Evolutionary conservation across 2,888 invertebrate species (phyloP), one percentile per base, ranked within the genome.

Genomic region (Orthosia cruda): DNA sequence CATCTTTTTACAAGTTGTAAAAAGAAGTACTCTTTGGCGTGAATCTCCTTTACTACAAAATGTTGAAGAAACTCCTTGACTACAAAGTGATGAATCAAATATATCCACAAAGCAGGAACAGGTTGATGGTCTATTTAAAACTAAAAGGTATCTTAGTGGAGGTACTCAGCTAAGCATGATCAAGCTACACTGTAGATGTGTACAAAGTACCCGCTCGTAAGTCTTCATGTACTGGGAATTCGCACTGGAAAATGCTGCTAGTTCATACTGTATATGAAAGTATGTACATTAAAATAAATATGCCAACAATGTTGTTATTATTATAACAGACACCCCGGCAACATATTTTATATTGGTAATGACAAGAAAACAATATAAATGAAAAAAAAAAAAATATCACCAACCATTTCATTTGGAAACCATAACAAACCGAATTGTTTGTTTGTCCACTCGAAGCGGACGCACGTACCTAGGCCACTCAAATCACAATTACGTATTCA

Each of bases 401-500:
- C n/a, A 52, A 77, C 11, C n/a, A 11, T 13, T 47, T 62, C 16
- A 62, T 59, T 79, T 20, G 11, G 4, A 73, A 59, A 80, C 80
- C 55, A n/a, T 45, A 71, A 54, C 40, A 15, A 77, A 59, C 40
- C 20, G 11, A 70, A 71, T 73, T 72, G 59, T 74, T 72, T 73
- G 71, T 79, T 75, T 70, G 54, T 52, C 58, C 54, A 71, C n/a
- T n/a, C n/a, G n/a, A n/a, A 72, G 55, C 20, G 64, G 32, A 13
- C 32, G 49, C 68, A 40, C 68, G 66, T 71, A 76, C 69, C 76
- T 67, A n/a, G n/a, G n/a, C n/a, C n/a, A n/a, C 67, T 77, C 66
- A 63, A 78, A 59, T 54, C 64, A 64, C 26, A 67, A 81, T 88
- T 81, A 73, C 47, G 71, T 81, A 87, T 87, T 85, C 87, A 80